Conservation (phyloP, 1,140 invertebrate species). For the Heliconius eleuchia region DNA sequence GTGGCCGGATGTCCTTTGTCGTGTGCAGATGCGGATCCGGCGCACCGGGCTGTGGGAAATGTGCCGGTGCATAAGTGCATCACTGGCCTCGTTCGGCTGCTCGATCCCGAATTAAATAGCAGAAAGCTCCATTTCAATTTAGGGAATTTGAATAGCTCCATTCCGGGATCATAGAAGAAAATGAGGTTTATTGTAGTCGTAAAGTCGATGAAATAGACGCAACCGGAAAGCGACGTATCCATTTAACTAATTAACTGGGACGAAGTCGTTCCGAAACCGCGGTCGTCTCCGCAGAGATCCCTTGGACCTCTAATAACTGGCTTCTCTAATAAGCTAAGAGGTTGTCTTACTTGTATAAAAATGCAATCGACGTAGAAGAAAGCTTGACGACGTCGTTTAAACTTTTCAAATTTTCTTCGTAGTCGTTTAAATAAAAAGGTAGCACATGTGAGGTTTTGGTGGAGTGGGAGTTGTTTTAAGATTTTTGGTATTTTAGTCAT, state of each 20-base stretch:
- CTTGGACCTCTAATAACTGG: slow-evolving; percentile 68
- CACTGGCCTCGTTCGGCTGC: slow-evolving; percentile 68
- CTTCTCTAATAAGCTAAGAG: slow-evolving; percentile 78
- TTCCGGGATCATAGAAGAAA: slow-evolving; percentile 51
- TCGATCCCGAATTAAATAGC: slow-evolving; percentile 66
- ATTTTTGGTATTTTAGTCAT: not conserved
- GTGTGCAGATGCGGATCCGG: slow-evolving; percentile 65
- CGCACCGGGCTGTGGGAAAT: slow-evolving; percentile 68
- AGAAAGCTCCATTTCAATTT: slow-evolving; percentile 67
- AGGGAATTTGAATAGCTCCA: slow-evolving; percentile 56
- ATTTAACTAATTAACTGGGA: slow-evolving; percentile 75
- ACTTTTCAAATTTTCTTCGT: slow-evolving; percentile 78
- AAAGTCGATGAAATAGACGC: slow-evolving; percentile 50
- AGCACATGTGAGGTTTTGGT: not conserved
- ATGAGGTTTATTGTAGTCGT: slow-evolving; percentile 59
- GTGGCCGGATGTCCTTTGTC: slow-evolving; percentile 79
- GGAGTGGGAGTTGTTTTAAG: not conserved
- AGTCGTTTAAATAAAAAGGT: slow-evolving; percentile 72
- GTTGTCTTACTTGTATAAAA: slow-evolving; percentile 75
- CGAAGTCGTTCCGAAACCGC: slow-evolving; percentile 58
- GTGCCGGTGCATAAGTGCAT: slow-evolving; percentile 75
- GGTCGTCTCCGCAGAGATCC: slow-evolving; percentile 60
- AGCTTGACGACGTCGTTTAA: slow-evolving; percentile 66
- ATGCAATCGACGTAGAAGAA: slow-evolving; percentile 69
- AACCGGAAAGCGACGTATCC: slow-evolving; percentile 58